Base-by-base conservation (phyloP, 1,140 invertebrate species). In the Leptopilina boulardi region DNA sequence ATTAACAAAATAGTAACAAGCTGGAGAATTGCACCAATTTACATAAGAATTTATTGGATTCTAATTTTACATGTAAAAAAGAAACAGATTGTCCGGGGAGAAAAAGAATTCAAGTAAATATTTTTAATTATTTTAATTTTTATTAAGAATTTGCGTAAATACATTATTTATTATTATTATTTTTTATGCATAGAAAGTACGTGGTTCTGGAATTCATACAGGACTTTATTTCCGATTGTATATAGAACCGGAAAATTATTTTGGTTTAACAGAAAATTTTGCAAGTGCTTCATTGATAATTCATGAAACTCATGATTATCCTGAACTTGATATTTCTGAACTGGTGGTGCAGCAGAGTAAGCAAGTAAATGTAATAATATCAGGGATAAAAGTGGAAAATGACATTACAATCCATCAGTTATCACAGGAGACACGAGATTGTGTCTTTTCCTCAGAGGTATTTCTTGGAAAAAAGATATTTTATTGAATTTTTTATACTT, bases 301-400 rank as follows among this genome's bases (percentile, higher is more conserved):
- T 66, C 26, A 66, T 30, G 59, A 66, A n/a, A 0, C 59, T n/a
- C 59, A 66, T 15, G 59, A 66, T 66, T 66, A 15, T 66, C 59
- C 59, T 66, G 59, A 66, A 66, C 1, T 10, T 15, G 59, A 66
- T 66, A 66, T 66, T 66, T 30, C 11, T 15, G 26, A 66, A 66
- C 21, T 30, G 21, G 59, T 30, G 5, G 11, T 66, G 2, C 59
- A 66, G 26, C 0, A 5, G 3, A n/a, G 26, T 30, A 30, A 66
- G 11, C 59, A 34, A n/a, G 15, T 30, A 1, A 15, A 2, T n/a
- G 13, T 66, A 34, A 30, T 66, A 6, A 1, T 66, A 11, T 30
- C 23, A 13, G 59, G 59, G 2, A 66, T 1, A 5, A 30, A 66
- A 15, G 4, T 66, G 11, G 23, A 66, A 66, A 66, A 30, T 30